Base-by-base conservation (phyloP, 2,888 invertebrate species). In the Polyommatus icarus region DNA sequence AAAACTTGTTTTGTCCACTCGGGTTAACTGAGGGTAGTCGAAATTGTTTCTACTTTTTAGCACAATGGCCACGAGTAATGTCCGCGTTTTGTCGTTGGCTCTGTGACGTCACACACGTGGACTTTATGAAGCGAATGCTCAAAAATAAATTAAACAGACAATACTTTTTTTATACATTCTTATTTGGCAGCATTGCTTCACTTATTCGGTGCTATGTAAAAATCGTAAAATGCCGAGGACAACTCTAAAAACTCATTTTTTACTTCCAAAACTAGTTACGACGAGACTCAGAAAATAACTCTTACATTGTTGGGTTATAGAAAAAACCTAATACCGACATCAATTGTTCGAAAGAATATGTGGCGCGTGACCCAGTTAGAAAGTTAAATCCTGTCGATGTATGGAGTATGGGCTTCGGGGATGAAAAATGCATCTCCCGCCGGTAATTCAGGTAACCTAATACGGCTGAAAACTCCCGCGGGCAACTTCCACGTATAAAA, bases 1-100 rank as follows among this genome's bases (percentile, higher is more conserved):
- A 85, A 87, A 87, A 87, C 82, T 81, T 77, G 77, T 77, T 77
- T 73, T 77, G 73, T 59, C 77, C 77, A 82, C 82, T 85, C n/a
- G 77, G 77, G 77, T 77, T 77, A 77, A 77, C 77, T 77, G 77
- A 40, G 77, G 36, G 40, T 36, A 77, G 77, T 75, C 77, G 59
- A 77, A 77, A 77, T 77, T 77, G 77, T 77, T 77, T 77, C 77
- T 73, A 77, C 77, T 77, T 77, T 77, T 77, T 77, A 61, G 71
- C 57, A 77, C 77, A 77, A 77, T 77, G 77, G 73, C 73, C 73
- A 73, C 40, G 24, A 73, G 77, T 77, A 77, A 77, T 76, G 76
- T 76, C 73, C 76, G 78, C 76, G 71, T 79, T 57, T 78, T 75
- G 76, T 73, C 46, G 54, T 61, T 32, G 78, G 59, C 73, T 73